Evolutionary conservation across 2,888 invertebrate species (phyloP).

Genomic region (Nycteola revayana): DNA sequence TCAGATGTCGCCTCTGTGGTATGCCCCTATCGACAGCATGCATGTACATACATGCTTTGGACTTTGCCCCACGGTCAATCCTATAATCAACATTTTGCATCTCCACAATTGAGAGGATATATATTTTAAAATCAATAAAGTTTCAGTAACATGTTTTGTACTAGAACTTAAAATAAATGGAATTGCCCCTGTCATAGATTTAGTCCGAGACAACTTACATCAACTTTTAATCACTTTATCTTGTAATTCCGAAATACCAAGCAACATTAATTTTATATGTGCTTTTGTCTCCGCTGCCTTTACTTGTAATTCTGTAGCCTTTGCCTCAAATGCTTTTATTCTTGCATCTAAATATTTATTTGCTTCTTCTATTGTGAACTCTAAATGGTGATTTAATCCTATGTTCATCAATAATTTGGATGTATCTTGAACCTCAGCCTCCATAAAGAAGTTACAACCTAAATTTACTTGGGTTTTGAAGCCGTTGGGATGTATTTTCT

Average conservation of each 20-base stretch:
- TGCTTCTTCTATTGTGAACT: conserved; percentile 88
- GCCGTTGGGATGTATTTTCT: conserved; percentile 69
- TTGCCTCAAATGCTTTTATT: conserved; percentile 83
- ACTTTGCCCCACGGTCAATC: too few species aligned
- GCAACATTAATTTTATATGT: conserved; percentile 88
- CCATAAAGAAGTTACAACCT: conserved; percentile 92
- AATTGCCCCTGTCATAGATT: too few species aligned
- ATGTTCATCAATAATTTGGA: conserved; percentile 86
- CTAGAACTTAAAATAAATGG: too few species aligned
- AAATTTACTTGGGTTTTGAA: conserved; percentile 85
- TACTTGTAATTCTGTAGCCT: conserved; percentile 83
- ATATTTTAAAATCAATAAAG: too few species aligned
- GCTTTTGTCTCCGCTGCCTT: conserved; percentile 88
- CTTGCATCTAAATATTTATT: conserved; percentile 86
- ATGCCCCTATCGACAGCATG: too few species aligned
- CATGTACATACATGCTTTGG: too few species aligned
- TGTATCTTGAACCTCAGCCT: conserved; percentile 86
- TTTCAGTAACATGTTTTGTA: too few species aligned
- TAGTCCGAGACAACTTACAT: too few species aligned
- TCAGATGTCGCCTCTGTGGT: too few species aligned
- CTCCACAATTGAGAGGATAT: too few species aligned
- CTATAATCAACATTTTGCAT: too few species aligned
- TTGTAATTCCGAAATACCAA: conserved; percentile 85
- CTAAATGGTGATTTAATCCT: conserved; percentile 89
- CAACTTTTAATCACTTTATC: conserved; percentile 24